phyloP scores from a whole-genome alignment of 1,140 invertebrate genomes.

The Heliconius nattereri region DNA sequence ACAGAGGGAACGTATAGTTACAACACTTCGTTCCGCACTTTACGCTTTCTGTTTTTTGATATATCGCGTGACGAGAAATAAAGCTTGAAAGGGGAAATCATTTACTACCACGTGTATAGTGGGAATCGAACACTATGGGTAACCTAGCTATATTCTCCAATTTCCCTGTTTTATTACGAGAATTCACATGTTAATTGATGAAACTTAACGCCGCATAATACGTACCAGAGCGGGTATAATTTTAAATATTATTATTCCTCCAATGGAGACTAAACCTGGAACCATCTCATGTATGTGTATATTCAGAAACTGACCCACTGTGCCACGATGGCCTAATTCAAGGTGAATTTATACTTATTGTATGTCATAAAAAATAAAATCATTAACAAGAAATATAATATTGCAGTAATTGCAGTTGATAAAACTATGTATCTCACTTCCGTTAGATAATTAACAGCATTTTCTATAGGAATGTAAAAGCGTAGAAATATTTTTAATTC shows the following conservation, averaged over 20 bases:
- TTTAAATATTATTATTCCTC: neutral
- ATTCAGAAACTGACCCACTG: neutral
- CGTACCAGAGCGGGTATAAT: too few relatives aligned
- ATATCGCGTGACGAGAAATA: too few relatives aligned
- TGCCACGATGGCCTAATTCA: neutral
- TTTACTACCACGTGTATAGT: too few relatives aligned
- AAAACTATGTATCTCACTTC: slow-evolving; percentile 4
- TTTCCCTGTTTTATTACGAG: too few relatives aligned
- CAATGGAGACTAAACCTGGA: neutral
- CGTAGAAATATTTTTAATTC: neutral
- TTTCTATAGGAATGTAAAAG: neutral
- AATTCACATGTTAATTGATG: neutral
- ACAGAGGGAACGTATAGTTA: too few relatives aligned
- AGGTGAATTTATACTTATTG: neutral
- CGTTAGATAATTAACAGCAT: neutral
- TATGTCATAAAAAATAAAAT: neutral
- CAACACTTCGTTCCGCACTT: too few relatives aligned
- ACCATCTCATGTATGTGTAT: neutral
- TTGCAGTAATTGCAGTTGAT: neutral
- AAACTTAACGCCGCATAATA: neutral
- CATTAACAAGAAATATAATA: neutral
- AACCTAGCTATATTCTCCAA: too few relatives aligned
- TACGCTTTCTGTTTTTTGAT: too few relatives aligned
- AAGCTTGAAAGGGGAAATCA: too few relatives aligned
- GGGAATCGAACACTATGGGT: too few relatives aligned